These are phyloP conservation scores for Agonopterix arenella DNA, from an alignment of 2,888 invertebrate species.

Conservation along the genomic window DNA sequence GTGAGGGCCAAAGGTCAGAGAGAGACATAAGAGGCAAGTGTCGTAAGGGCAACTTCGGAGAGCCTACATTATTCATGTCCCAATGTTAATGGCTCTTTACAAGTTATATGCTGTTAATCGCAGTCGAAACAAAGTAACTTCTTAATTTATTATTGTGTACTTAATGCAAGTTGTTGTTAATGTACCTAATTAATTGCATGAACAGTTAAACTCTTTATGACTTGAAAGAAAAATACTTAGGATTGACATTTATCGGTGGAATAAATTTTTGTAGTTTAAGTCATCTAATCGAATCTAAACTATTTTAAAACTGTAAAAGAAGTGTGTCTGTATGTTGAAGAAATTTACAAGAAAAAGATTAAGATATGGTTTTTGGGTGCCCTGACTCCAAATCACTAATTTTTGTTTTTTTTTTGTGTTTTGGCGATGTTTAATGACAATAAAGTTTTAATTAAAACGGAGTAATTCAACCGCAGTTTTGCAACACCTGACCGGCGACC, in stretches of 20 bases:
- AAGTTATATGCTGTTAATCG: constrained; percentile 14
- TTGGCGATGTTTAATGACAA: too few relatives aligned
- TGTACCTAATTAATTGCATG: constrained; percentile 3
- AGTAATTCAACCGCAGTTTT: constrained; percentile 12
- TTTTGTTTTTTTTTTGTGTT: too few relatives aligned
- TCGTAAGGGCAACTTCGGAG: constrained; percentile 14
- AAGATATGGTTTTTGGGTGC: too few relatives aligned
- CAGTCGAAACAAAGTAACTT: constrained; percentile 12
- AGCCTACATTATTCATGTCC: constrained; percentile 27
- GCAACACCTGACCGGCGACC: constrained; percentile 19
- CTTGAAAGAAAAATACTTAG: too few relatives aligned
- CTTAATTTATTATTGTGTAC: constrained; percentile 15
- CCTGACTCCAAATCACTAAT: too few relatives aligned
- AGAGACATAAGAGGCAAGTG: constrained; percentile 12
- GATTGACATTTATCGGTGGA: too few relatives aligned
- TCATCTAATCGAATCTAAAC: too few relatives aligned
- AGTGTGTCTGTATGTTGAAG: too few relatives aligned
- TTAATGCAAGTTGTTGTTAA: constrained; percentile 4
- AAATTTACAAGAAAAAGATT: too few relatives aligned
- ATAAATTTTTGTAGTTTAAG: too few relatives aligned
- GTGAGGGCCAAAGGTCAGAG: constrained; percentile 18
- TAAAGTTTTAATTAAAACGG: too few relatives aligned
- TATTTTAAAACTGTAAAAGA: too few relatives aligned
- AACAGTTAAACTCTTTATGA: constrained; percentile 5
- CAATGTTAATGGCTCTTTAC: constrained; percentile 27